Percentiles rank a stretch among this genome's conserved stretches.
Evolutionary conservation across 2,797 vertebrate genomes (phyloP).

Genomic region (Pseudochromis fuscus): DNA sequence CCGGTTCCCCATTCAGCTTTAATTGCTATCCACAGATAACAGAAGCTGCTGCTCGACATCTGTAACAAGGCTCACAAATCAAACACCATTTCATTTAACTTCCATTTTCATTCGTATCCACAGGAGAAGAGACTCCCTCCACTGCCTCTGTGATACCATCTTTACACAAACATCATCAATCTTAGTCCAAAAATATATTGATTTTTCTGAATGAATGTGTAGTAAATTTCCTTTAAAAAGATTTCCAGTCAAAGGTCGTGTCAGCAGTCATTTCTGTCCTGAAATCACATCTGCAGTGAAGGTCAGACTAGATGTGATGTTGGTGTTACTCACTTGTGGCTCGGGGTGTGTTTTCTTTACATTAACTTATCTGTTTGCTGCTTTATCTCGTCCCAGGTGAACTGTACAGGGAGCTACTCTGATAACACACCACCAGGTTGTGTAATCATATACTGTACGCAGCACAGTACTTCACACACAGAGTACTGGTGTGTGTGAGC

Average conservation of each 20-base stretch:
- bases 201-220: constrained; percentile 9
- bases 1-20: constrained; percentile 31
- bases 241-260: constrained; percentile 2
- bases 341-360: constrained; percentile 23
- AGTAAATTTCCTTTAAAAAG: constrained; percentile 1
- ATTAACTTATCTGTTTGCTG: constrained; percentile 15
- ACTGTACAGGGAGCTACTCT: not conserved
- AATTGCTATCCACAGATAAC: constrained; percentile 32
- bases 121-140: not conserved
- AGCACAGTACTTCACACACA: constrained; percentile 9
- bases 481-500: not conserved
- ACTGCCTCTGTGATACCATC: not conserved
- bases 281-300: not conserved
- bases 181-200: not conserved
- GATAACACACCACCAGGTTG: constrained; percentile 6
- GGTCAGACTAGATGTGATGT: constrained; percentile 14
- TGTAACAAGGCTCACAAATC: constrained; percentile 43
- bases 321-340: constrained; percentile 20
- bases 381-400: constrained; percentile 6
- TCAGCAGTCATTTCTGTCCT: constrained; percentile 4
- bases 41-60: constrained; percentile 17
- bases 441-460: constrained; percentile 11
- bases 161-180: constrained; percentile 23
- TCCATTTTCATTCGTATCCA: constrained; percentile 1
- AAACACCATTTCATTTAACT: constrained; percentile 27